Evolutionary conservation across 2,888 invertebrate species (phyloP).

Genomic region (Eucriotettix oculatus): DNA sequence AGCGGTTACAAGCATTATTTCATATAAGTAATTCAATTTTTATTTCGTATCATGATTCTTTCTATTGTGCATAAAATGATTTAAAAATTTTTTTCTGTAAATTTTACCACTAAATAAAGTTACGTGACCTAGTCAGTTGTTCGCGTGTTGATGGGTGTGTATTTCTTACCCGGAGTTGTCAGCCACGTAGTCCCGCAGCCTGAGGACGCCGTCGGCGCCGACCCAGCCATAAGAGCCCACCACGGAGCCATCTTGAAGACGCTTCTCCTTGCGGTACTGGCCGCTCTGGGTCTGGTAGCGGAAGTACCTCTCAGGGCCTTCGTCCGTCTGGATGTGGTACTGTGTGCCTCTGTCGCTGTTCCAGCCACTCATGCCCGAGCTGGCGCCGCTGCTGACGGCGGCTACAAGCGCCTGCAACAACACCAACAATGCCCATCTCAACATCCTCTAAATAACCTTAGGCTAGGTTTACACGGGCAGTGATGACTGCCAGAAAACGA

Average conservation of each 20-base stretch:
- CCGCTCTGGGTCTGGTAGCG: constrained; percentile 78
- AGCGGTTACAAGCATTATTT: too few species aligned
- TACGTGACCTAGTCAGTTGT: too few species aligned
- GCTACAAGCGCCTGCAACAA: not conserved
- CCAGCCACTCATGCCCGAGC: constrained; percentile 18
- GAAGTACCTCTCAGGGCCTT: constrained; percentile 81
- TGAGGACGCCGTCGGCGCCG: constrained; percentile 61
- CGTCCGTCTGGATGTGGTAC: constrained; percentile 85
- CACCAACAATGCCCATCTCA: too few species aligned
- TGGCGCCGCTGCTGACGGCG: not conserved
- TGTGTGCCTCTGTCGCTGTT: constrained; percentile 47
- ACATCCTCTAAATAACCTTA: too few species aligned
- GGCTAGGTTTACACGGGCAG: too few species aligned
- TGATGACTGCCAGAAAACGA: too few species aligned
- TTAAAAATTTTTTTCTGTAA: too few species aligned
- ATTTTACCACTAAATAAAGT: too few species aligned
- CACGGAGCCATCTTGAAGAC: constrained; percentile 73
- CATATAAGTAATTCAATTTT: too few species aligned
- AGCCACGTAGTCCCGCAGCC: constrained; percentile 77
- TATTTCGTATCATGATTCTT: too few species aligned
- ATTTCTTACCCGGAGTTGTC: constrained; percentile 51
- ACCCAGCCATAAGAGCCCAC: constrained; percentile 82
- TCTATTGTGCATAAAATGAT: too few species aligned
- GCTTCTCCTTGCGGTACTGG: constrained; percentile 74
- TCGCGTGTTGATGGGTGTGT: constrained; percentile 31